Percentiles rank a stretch among this genome's conserved stretches.
Conservation (phyloP, 2,888 invertebrate genomes). For the Physocephala rufipes region DNA sequence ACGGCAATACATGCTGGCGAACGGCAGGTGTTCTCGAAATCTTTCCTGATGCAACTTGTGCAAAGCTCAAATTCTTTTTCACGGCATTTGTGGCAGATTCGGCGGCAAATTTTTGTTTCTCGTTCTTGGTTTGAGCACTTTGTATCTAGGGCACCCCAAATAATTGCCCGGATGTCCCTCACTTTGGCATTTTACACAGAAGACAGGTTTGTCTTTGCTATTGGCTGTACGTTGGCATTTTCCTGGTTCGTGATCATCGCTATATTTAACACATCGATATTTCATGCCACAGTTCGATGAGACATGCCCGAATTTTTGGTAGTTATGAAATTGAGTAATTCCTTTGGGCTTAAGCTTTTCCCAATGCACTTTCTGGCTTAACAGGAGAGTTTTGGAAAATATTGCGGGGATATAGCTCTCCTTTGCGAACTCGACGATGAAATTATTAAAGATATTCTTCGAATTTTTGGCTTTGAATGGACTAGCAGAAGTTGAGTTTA, state of each 20-base stretch:
- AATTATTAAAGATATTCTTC: background rate
- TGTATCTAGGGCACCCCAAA: background rate
- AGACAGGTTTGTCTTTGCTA: background rate
- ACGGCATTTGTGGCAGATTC: no score
- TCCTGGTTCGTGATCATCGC: background rate
- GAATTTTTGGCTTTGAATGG: background rate
- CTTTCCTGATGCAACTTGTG: no score
- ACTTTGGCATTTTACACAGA: background rate
- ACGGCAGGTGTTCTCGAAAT: no score
- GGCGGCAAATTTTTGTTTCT: no score
- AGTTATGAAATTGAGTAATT: background rate
- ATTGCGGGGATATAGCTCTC: background rate
- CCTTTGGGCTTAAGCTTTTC: background rate
- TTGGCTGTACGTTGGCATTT: background rate
- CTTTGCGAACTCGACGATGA: slow-evolving; percentile 1
- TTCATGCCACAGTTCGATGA: slow-evolving; percentile 2
- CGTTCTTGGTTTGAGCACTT: background rate
- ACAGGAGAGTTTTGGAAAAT: background rate
- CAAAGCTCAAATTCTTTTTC: background rate
- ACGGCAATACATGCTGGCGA: no score
- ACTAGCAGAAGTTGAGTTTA: background rate
- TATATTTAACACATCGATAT: background rate
- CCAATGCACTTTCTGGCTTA: background rate
- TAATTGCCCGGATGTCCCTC: background rate
- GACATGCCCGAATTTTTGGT: no score